Percentiles rank a stretch among this genome's conserved stretches.
These are phyloP conservation scores for Acanthis flammea DNA, from an alignment of 2,797 vertebrate genomes.

Conservation along the genomic window DNA sequence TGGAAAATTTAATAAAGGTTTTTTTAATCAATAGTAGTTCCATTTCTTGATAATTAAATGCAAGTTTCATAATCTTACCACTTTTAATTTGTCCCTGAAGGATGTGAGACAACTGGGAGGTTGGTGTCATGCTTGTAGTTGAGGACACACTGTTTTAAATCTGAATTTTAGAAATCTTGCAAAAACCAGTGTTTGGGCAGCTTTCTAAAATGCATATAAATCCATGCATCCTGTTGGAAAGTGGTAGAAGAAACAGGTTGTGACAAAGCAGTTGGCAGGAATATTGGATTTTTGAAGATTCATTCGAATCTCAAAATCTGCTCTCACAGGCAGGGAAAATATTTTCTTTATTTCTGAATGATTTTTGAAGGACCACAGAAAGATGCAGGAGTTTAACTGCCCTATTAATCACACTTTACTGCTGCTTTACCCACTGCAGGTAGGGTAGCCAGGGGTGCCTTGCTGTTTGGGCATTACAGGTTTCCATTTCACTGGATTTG, in stretches of 20 bases:
- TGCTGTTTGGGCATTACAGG: neutral
- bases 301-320: slow-evolving; percentile 18
- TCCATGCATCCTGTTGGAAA: slow-evolving; percentile 13
- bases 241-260: slow-evolving; percentile 47
- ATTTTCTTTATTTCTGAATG: slow-evolving; percentile 20
- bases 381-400: slow-evolving; percentile 2
- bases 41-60: slow-evolving; percentile 68
- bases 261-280: slow-evolving; percentile 18
- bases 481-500: neutral
- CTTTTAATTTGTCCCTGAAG: slow-evolving; percentile 55
- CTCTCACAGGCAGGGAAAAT: neutral
- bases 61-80: slow-evolving; percentile 56
- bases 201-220: slow-evolving; percentile 58
- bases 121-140: slow-evolving; percentile 30
- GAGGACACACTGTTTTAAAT: slow-evolving; percentile 51
- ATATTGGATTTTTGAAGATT: neutral
- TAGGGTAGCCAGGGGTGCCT: neutral
- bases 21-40: slow-evolving; percentile 54
- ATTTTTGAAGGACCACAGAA: slow-evolving; percentile 50
- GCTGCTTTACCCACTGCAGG: neutral
- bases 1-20: slow-evolving; percentile 41
- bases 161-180: slow-evolving; percentile 45
- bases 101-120: slow-evolving; percentile 24
- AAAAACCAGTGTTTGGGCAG: slow-evolving; percentile 34
- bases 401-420: slow-evolving; percentile 43